These are phyloP conservation scores for Ornithorhynchus anatinus DNA, from an alignment of 2,113 vertebrate species.

Conservation along the genomic window DNA sequence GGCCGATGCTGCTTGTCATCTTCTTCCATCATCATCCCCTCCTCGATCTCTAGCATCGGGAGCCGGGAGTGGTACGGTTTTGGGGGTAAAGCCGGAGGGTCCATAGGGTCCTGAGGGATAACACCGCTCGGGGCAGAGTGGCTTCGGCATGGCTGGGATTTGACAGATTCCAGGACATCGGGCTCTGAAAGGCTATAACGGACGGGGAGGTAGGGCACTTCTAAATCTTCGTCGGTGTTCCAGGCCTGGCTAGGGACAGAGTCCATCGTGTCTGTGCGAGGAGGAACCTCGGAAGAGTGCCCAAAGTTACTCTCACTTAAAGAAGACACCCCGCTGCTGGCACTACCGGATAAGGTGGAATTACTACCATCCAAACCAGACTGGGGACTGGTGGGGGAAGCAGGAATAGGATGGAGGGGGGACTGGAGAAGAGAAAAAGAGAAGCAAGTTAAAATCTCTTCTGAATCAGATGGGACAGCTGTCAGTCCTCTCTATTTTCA, in stretches of 20 bases:
- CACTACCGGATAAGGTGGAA: slow-evolving; percentile 93
- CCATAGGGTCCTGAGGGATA: slow-evolving; percentile 82
- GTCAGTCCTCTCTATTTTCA: too few relatives aligned
- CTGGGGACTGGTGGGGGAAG: slow-evolving; percentile 92
- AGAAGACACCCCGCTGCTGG: slow-evolving; percentile 95
- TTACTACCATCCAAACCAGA: slow-evolving; percentile 93
- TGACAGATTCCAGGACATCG: slow-evolving; percentile 86
- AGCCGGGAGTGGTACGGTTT: slow-evolving; percentile 87
- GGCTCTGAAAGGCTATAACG: slow-evolving; percentile 91
- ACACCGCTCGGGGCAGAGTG: slow-evolving; percentile 86
- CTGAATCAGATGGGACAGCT: too few relatives aligned
- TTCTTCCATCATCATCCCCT: slow-evolving; percentile 81
- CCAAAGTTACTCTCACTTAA: slow-evolving; percentile 93
- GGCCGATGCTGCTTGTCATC: slow-evolving; percentile 85
- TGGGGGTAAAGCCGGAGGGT: slow-evolving; percentile 80
- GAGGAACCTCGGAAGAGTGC: slow-evolving; percentile 80
- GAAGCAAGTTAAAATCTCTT: slow-evolving; percentile 35
- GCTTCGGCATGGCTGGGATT: slow-evolving; percentile 91
- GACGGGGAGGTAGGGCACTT: slow-evolving; percentile 90
- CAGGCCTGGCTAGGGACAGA: slow-evolving; percentile 89
- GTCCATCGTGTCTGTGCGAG: slow-evolving; percentile 89
- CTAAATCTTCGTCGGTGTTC: slow-evolving; percentile 87
- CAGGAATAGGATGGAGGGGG: slow-evolving; percentile 92
- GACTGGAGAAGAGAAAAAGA: slow-evolving; percentile 75
- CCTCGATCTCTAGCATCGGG: slow-evolving; percentile 77